Percentiles rank a stretch among this genome's conserved stretches.
These are phyloP conservation scores for Luperina nickerlii DNA, from an alignment of 2,888 invertebrate genomes.

Conservation along the genomic window DNA sequence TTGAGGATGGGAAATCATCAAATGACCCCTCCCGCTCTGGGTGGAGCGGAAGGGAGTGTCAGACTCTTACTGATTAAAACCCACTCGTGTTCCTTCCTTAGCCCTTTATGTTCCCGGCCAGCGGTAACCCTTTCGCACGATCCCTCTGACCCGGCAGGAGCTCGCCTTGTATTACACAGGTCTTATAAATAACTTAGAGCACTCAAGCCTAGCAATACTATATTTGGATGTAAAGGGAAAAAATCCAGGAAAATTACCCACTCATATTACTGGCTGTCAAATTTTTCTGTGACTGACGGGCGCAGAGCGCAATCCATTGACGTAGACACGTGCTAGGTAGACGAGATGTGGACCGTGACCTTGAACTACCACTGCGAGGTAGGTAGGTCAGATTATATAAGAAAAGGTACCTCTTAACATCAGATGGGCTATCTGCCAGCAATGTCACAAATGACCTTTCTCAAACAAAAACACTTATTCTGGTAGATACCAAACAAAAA, in stretches of 20 bases:
- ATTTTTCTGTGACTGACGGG: background rate
- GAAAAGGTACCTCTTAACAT: background rate
- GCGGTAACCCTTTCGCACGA: too few relatives aligned
- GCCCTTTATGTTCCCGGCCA: too few relatives aligned
- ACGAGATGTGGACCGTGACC: background rate
- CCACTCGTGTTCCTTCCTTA: too few relatives aligned
- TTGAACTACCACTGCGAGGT: background rate
- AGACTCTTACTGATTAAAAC: too few relatives aligned
- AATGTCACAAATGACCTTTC: background rate
- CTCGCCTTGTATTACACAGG: background rate
- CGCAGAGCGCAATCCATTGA: conserved; percentile 8
- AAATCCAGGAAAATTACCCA: background rate
- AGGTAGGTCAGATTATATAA: background rate
- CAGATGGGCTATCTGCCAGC: background rate
- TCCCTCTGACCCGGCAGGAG: too few relatives aligned
- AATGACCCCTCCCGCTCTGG: too few relatives aligned
- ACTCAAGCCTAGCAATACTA: background rate
- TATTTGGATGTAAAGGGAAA: background rate
- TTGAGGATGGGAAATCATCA: too few relatives aligned
- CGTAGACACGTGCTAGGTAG: background rate
- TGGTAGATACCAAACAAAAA: conserved; percentile 7
- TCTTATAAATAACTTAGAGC: background rate
- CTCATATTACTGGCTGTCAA: background rate
- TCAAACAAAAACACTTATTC: background rate
- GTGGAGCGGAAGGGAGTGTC: too few relatives aligned